A percentile compares a stretch with the other conserved stretches of the same genome.
These are phyloP conservation scores for Campylomormyrus numenius DNA, from an alignment of 2,113 vertebrate species.

Conservation along the genomic window DNA sequence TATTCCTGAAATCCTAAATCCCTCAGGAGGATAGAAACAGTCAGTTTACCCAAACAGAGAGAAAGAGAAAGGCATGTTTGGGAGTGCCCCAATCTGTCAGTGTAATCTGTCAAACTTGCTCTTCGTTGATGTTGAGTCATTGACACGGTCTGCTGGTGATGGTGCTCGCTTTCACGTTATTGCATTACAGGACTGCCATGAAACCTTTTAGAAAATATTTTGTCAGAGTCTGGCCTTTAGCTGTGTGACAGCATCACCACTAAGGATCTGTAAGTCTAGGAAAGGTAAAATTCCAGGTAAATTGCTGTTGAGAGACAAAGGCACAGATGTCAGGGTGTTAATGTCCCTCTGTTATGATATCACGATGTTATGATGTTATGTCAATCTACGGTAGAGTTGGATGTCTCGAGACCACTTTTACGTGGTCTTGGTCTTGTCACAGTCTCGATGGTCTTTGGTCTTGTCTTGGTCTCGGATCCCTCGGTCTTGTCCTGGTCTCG, in stretches of 20 bases:
- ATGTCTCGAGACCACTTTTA: no score
- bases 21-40: not conserved
- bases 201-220: not conserved
- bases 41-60: not conserved
- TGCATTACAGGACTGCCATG: not conserved
- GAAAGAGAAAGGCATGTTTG: not conserved
- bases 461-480: no score
- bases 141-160: not conserved
- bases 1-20: not conserved
- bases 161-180: not conserved
- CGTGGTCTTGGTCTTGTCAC: no score
- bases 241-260: not conserved
- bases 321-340: not conserved
- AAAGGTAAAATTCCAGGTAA: not conserved
- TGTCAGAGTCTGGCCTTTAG: not conserved
- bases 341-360: not conserved
- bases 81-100: not conserved
- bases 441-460: no score
- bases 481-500: no score
- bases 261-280: not conserved
- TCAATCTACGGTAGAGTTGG: no score
- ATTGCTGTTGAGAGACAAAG: conserved; percentile 3
- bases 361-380: not conserved
- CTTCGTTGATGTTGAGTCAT: not conserved
- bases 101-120: not conserved